Percentiles rank a stretch among this genome's conserved stretches.
Evolutionary conservation across 2,113 vertebrate species (phyloP).

Genomic region (Myanophis thanlyinensis): DNA sequence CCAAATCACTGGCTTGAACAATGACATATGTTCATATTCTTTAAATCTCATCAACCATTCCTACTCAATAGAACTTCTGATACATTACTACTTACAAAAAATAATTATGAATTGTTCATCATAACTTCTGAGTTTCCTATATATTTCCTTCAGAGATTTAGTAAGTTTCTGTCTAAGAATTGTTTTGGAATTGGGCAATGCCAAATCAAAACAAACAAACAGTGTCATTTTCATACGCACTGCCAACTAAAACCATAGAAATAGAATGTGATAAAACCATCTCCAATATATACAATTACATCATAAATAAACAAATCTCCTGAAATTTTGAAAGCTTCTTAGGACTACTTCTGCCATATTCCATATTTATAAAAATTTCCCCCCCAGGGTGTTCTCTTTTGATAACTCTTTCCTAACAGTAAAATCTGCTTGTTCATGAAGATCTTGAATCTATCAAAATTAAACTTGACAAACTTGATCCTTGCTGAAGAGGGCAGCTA

Average conservation of each 20-base stretch:
- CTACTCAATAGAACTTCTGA: not conserved
- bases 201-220: not conserved
- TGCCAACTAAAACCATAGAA: not conserved
- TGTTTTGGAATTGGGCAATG: not conserved
- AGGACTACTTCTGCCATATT: not conserved
- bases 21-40: not conserved
- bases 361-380: not conserved
- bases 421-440: not conserved
- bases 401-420: not conserved
- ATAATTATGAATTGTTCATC: not conserved
- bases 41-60: not conserved
- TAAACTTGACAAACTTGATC: not conserved
- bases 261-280: not conserved
- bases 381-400: not conserved
- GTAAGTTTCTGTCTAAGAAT: not conserved
- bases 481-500: not conserved
- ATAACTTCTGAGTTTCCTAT: not conserved
- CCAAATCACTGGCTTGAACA: not conserved
- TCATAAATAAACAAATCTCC: not conserved
- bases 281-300: not conserved
- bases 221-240: not conserved
- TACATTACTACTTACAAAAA: not conserved
- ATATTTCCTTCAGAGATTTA: not conserved
- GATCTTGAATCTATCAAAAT: not conserved
- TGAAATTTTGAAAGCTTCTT: not conserved